Conservation (phyloP, 2,888 invertebrate species). For the Anoplius nigerrimus region DNA sequence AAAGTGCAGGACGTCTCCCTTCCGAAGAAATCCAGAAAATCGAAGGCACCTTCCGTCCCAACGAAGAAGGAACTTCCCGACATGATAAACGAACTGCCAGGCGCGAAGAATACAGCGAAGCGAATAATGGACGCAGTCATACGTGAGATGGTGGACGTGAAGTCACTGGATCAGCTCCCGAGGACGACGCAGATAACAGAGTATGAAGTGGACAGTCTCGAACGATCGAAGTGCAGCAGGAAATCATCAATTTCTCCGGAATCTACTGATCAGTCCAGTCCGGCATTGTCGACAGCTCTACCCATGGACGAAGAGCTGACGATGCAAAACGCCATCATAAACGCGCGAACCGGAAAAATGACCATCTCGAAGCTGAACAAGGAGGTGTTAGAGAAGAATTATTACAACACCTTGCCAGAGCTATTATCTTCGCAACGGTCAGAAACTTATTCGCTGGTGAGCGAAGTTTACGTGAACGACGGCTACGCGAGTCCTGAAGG, state of each 20-base stretch:
- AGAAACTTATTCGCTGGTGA: constrained; percentile 82
- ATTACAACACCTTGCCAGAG: constrained; percentile 76
- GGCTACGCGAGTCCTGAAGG: constrained; percentile 78
- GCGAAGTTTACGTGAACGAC: constrained; percentile 87
- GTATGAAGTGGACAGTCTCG: constrained; percentile 72
- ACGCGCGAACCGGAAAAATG: constrained; percentile 78
- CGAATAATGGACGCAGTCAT: constrained; percentile 75
- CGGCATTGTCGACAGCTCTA: constrained; percentile 83
- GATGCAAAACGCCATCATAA: constrained; percentile 85
- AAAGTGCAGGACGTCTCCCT: neutral
- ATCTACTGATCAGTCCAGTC: constrained; percentile 79
- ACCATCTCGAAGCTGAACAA: constrained; percentile 75
- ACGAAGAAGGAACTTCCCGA: constrained; percentile 60
- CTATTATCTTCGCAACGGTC: constrained; percentile 72
- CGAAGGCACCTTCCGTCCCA: neutral
- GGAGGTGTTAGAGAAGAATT: constrained; percentile 48
- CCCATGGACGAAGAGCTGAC: constrained; percentile 89
- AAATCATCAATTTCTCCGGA: constrained; percentile 62
- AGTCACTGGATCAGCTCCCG: constrained; percentile 60
- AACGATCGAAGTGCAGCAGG: constrained; percentile 60
- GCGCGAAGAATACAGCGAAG: constrained; percentile 65
- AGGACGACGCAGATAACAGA: constrained; percentile 42
- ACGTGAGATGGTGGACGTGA: constrained; percentile 72
- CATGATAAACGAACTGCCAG: constrained; percentile 68
- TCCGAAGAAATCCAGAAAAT: constrained; percentile 34